Conservation (phyloP, 1,140 invertebrate genomes). For the Paramacrobiotus metropolitanus region DNA sequence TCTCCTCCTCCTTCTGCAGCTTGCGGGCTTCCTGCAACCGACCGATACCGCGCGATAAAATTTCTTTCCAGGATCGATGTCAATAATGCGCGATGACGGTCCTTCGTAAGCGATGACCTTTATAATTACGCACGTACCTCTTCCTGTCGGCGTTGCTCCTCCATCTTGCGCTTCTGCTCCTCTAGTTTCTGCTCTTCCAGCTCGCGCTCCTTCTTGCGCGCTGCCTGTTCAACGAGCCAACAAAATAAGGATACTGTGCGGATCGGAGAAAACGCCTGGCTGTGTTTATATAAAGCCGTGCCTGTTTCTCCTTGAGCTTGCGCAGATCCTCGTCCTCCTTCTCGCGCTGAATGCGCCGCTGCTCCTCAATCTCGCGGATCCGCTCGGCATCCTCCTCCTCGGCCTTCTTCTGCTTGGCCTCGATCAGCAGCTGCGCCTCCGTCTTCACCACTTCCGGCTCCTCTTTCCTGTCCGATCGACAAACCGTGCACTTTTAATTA, state of each 20-base stretch:
- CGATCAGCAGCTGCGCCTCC: not conserved
- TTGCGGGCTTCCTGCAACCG: not conserved
- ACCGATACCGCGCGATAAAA: no score
- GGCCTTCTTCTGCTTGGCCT: not conserved
- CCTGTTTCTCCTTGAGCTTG: not conserved
- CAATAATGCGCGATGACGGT: not conserved
- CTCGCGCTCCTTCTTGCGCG: not conserved
- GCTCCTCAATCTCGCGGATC: not conserved
- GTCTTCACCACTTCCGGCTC: not conserved
- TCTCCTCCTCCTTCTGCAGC: not conserved
- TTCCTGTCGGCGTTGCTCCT: slow-evolving; percentile 36
- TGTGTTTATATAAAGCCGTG: no score
- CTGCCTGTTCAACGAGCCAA: not conserved
- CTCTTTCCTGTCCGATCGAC: no score
- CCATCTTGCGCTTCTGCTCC: slow-evolving; percentile 54
- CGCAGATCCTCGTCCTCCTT: not conserved
- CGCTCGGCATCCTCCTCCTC: not conserved
- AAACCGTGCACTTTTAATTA: no score
- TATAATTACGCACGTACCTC: no score
- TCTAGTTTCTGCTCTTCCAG: not conserved
- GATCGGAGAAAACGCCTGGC: no score
- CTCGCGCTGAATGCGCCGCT: not conserved
- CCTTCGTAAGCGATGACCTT: not conserved
- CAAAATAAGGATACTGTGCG: not conserved
- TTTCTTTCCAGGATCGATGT: not conserved